Percentiles rank a stretch among this genome's conserved stretches.
These are phyloP conservation scores for Thymelicus lineola DNA, from an alignment of 2,888 invertebrate genomes.

Conservation along the genomic window DNA sequence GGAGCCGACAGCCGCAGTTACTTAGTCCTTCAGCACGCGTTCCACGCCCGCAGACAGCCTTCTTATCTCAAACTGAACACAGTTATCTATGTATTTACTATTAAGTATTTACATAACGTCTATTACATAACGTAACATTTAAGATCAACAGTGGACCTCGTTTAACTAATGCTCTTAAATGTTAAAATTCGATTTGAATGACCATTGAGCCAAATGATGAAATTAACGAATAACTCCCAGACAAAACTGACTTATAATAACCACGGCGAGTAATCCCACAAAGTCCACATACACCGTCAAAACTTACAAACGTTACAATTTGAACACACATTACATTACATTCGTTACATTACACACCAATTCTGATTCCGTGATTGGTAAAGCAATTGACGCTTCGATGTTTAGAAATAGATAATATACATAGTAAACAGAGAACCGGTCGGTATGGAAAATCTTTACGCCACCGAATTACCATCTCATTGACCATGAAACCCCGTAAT, in stretches of 20 bases:
- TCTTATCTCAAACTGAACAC: constrained; percentile 23
- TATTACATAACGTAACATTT: no score
- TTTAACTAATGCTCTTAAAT: no score
- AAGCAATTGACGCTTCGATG: background rate
- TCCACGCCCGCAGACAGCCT: constrained; percentile 21
- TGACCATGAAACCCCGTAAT: constrained; percentile 56
- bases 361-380: background rate
- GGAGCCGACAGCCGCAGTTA: background rate
- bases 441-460: constrained; percentile 55
- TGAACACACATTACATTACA: background rate
- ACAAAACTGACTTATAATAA: no score
- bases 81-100: no score
- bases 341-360: no score
- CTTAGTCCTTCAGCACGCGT: constrained; percentile 24
- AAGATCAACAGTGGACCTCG: no score
- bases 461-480: constrained; percentile 62
- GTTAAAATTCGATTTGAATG: no score
- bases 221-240: no score
- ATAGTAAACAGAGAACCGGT: constrained; percentile 55
- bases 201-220: no score
- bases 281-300: no score
- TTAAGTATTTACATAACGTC: no score
- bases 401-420: constrained; percentile 16
- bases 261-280: no score
- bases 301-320: background rate